Conservation (phyloP, 1,140 invertebrate species). For the Drosophila teissieri region DNA sequence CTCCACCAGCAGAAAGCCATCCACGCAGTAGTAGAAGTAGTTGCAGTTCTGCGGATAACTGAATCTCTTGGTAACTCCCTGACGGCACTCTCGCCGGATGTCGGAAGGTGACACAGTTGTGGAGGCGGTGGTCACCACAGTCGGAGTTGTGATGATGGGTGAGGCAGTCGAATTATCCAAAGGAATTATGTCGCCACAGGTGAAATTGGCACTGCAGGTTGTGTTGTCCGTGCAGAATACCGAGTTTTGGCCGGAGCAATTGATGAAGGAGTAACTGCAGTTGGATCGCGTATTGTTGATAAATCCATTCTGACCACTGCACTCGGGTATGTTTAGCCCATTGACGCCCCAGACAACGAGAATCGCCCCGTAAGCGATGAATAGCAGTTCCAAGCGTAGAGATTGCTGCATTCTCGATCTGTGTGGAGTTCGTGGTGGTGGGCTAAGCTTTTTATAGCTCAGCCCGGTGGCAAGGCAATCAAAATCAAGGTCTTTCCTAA, state of each 20-base stretch:
- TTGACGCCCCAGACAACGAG: conserved; percentile 17
- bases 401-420: conserved; percentile 58
- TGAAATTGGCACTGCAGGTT: conserved; percentile 28
- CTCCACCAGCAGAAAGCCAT: conserved; percentile 69
- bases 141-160: neutral
- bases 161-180: neutral
- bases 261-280: conserved; percentile 47
- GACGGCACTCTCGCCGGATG: conserved; percentile 43
- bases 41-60: conserved; percentile 76
- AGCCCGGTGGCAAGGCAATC: neutral
- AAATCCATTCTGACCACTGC: conserved; percentile 10
- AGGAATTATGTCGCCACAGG: conserved; percentile 4
- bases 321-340: conserved; percentile 49
- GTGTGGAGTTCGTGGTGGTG: conserved; percentile 6
- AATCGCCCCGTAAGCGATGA: conserved; percentile 17
- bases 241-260: conserved; percentile 42
- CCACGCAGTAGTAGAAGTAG: conserved; percentile 70
- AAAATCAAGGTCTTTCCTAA: conserved; percentile 34
- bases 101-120: conserved; percentile 26
- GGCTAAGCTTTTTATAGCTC: conserved; percentile 69
- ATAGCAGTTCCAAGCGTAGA: conserved; percentile 29
- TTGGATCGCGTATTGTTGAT: conserved; percentile 43
- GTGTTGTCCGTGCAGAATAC: conserved; percentile 31
- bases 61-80: conserved; percentile 57
- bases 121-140: neutral